phyloP scores from a whole-genome alignment of 2,888 invertebrate genomes.

The Eustalomyia histrio region DNA sequence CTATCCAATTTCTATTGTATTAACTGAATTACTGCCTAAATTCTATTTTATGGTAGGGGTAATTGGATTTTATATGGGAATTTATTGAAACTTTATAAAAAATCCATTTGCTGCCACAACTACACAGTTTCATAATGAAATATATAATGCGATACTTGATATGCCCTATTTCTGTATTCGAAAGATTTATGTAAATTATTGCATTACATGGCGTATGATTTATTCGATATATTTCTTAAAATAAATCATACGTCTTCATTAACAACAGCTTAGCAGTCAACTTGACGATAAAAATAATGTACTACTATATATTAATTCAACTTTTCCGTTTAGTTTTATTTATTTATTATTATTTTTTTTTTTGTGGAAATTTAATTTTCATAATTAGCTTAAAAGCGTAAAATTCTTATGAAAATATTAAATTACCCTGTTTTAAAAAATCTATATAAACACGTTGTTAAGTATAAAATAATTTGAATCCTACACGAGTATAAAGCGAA shows the following conservation, averaged over 20 bases:
- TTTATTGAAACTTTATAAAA: too few species aligned
- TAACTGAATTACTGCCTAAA: too few species aligned
- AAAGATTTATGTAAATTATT: neutral
- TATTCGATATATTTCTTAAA: conserved; percentile 11
- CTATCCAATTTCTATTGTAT: too few species aligned
- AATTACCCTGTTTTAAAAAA: conserved; percentile 9
- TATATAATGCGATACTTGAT: too few species aligned
- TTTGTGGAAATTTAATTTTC: conserved; percentile 30
- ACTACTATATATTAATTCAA: neutral
- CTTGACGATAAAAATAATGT: neutral
- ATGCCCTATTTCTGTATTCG: too few species aligned
- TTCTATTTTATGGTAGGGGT: too few species aligned
- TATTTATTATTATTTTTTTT: neutral
- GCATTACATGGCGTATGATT: conserved; percentile 31
- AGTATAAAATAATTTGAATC: conserved; percentile 43
- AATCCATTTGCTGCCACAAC: too few species aligned
- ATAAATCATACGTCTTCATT: conserved; percentile 42
- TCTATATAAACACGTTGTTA: conserved; percentile 1
- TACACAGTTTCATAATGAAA: too few species aligned
- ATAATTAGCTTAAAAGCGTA: conserved; percentile 40
- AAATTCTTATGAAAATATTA: conserved; percentile 25
- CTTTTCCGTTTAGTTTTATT: neutral
- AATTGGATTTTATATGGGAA: too few species aligned
- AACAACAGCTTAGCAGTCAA: neutral
- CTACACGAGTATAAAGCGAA: neutral